Evolutionary conservation across 2,797 vertebrate genomes (phyloP).

Genomic region (Acanthurus lineatus): DNA sequence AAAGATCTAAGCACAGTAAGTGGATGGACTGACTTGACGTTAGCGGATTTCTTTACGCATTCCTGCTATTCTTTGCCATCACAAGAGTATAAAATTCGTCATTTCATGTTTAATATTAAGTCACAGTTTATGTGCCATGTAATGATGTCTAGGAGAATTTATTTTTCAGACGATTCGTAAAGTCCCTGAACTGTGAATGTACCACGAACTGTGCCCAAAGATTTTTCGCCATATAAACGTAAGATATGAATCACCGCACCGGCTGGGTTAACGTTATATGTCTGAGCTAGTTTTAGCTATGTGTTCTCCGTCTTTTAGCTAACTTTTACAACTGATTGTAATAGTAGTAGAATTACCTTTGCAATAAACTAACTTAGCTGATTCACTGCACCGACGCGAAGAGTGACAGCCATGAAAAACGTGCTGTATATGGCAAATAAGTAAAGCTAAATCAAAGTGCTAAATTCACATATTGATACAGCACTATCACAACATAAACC

Average conservation of each 20-base stretch:
- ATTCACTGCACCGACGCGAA: neutral
- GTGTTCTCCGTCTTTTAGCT: conserved; percentile 40
- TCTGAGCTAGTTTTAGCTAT: conserved; percentile 46
- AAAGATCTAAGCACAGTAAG: neutral
- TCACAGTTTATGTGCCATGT: neutral
- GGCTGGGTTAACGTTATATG: neutral
- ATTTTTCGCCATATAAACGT: neutral
- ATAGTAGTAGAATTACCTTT: conserved; percentile 52
- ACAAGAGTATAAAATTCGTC: neutral
- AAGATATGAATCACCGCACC: neutral
- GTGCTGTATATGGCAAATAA: neutral
- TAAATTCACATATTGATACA: neutral
- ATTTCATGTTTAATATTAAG: neutral
- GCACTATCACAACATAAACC: conserved; percentile 3
- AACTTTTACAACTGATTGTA: neutral
- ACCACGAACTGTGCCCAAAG: neutral
- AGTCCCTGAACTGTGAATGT: neutral
- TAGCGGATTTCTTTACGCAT: too few relatives aligned
- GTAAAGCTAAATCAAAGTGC: neutral
- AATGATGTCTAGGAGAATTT: neutral
- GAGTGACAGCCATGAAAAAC: neutral
- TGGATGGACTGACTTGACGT: neutral
- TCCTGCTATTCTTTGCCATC: neutral
- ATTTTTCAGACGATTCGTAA: too few relatives aligned
- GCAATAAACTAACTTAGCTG: conserved; percentile 11